These are phyloP conservation scores for Eueides isabella DNA, from an alignment of 1,140 invertebrate species.

Conservation along the genomic window DNA sequence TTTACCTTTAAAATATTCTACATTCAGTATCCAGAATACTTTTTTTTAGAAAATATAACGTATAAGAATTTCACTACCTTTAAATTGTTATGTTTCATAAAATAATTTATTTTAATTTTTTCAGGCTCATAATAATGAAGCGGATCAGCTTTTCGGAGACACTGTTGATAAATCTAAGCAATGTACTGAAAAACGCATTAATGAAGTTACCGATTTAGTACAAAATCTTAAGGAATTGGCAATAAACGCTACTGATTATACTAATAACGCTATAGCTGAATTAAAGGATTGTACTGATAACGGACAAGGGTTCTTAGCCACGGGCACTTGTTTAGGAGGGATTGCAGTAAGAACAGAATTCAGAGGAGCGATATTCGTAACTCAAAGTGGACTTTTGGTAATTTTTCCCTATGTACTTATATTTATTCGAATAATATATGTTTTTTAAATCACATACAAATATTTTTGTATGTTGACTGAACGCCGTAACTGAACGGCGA, in stretches of 20 bases:
- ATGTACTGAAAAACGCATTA: conserved; percentile 56
- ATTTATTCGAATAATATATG: background rate
- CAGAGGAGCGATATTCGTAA: conserved; percentile 48
- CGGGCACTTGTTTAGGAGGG: conserved; percentile 53
- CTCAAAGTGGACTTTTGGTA: conserved; percentile 56
- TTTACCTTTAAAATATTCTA: too few relatives aligned
- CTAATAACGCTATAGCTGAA: conserved; percentile 45
- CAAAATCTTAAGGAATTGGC: conserved; percentile 37
- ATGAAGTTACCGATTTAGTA: conserved; percentile 49
- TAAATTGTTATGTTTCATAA: too few relatives aligned
- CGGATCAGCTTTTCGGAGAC: conserved; percentile 48
- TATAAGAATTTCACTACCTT: too few relatives aligned
- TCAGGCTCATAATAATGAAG: conserved; percentile 50
- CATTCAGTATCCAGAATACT: too few relatives aligned
- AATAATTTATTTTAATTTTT: too few relatives aligned
- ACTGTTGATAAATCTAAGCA: conserved; percentile 47
- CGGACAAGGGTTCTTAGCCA: conserved; percentile 39
- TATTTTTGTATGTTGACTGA: too few relatives aligned
- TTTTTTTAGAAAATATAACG: too few relatives aligned
- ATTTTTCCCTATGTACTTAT: background rate
- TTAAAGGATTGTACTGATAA: conserved; percentile 52
- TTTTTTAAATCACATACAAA: too few relatives aligned
- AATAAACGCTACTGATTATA: conserved; percentile 41
- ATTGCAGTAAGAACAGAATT: conserved; percentile 56
- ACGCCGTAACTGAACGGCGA: too few relatives aligned